These are phyloP conservation scores for Morelia viridis DNA, from an alignment of 2,797 vertebrate genomes.

Conservation along the genomic window DNA sequence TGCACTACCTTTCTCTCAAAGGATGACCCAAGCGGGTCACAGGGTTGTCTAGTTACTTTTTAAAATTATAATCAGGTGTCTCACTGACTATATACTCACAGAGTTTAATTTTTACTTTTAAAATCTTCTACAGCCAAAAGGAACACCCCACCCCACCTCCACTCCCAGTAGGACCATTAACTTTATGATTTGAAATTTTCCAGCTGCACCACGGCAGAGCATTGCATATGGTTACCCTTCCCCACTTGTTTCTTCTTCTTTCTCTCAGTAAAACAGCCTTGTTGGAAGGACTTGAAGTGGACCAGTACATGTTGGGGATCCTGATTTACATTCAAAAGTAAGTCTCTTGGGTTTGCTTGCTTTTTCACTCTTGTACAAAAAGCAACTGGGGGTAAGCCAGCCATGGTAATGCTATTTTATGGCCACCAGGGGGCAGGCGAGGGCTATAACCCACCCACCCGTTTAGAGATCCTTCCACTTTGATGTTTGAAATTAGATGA, in stretches of 20 bases:
- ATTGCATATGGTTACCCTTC: background rate
- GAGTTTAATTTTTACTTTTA: background rate
- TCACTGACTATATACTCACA: background rate
- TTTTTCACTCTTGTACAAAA: background rate
- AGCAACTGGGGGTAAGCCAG: background rate
- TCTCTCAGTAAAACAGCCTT: conserved; percentile 88
- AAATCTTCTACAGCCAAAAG: background rate
- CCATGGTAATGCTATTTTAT: rapidly evolving
- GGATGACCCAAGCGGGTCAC: no score
- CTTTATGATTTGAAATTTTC: background rate
- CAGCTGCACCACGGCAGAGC: background rate
- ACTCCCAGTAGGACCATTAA: no score
- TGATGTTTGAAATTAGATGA: background rate
- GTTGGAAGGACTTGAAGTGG: conserved; percentile 92
- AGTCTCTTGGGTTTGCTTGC: conserved; percentile 54
- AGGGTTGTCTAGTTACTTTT: background rate
- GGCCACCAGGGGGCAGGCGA: background rate
- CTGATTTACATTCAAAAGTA: conserved; percentile 95
- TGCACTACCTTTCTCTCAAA: no score
- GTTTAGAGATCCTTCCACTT: no score
- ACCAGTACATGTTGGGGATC: conserved; percentile 96
- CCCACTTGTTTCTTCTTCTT: background rate
- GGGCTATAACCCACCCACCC: no score
- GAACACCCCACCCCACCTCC: background rate
- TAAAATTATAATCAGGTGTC: background rate